A percentile compares a stretch with the other conserved stretches of the same genome.
These are phyloP conservation scores for Drosophila vallismaia DNA, from an alignment of 2,888 invertebrate species.

Conservation along the genomic window DNA sequence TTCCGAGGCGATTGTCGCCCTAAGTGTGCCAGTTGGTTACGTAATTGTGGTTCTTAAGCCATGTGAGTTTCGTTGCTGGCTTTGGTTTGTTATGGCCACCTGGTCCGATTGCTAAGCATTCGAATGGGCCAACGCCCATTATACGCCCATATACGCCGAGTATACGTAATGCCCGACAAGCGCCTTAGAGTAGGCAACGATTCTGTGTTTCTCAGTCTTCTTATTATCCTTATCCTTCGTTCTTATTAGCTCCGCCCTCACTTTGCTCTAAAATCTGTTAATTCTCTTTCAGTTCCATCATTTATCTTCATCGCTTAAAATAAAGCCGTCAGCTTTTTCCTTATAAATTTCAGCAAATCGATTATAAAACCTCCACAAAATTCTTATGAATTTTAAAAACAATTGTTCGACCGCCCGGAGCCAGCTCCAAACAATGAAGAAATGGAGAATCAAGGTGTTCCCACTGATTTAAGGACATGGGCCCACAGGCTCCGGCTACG, in stretches of 20 bases:
- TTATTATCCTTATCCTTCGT: too few relatives aligned
- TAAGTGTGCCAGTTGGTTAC: slow-evolving; percentile 33
- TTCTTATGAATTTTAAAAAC: slow-evolving; percentile 2
- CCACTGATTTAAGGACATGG: slow-evolving; percentile 15
- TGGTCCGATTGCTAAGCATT: slow-evolving; percentile 28
- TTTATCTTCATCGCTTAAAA: neutral
- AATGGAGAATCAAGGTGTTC: neutral
- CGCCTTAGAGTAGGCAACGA: neutral
- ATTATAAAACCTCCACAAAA: slow-evolving; percentile 1
- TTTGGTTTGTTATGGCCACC: slow-evolving; percentile 9
- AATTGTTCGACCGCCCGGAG: slow-evolving; percentile 1
- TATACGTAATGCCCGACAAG: slow-evolving; percentile 17
- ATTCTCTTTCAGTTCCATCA: neutral
- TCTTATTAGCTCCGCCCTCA: neutral
- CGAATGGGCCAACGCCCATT: slow-evolving; percentile 25
- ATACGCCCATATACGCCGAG: too few relatives aligned
- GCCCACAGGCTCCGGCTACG: slow-evolving; percentile 23
- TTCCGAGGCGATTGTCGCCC: slow-evolving; percentile 29
- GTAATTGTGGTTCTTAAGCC: slow-evolving; percentile 21
- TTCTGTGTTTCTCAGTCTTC: neutral
- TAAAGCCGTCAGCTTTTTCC: neutral
- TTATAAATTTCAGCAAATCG: neutral
- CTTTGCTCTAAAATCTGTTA: neutral
- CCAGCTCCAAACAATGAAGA: neutral
- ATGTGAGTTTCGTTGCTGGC: slow-evolving; percentile 13